A percentile compares a stretch with the other conserved stretches of the same genome.
phyloP scores from a whole-genome alignment of 2,113 vertebrate species.

The Camelus bactrianus region DNA sequence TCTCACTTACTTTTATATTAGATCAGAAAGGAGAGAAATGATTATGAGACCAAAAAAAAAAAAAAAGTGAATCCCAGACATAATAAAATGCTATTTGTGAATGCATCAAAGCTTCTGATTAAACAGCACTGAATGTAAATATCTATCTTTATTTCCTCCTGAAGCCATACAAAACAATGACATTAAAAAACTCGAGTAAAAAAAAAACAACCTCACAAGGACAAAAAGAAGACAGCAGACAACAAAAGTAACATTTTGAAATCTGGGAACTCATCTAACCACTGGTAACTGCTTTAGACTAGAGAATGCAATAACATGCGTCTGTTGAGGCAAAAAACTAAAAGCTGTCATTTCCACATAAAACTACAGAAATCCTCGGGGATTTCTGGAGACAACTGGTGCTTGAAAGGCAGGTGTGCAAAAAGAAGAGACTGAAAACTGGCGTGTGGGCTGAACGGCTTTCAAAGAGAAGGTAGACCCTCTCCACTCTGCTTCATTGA shows the following conservation, averaged over 20 bases:
- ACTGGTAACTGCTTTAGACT: not conserved
- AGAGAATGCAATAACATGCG: not conserved
- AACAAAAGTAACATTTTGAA: constrained; percentile 21
- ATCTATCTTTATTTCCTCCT: constrained; percentile 3
- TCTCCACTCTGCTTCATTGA: not conserved
- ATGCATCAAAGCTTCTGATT: constrained; percentile 17
- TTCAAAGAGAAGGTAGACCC: not conserved
- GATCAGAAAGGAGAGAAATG: constrained; percentile 29
- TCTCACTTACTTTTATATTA: constrained; percentile 43
- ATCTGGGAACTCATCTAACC: constrained; percentile 4
- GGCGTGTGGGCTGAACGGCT: not conserved
- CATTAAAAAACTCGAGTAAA: not conserved
- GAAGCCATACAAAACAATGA: constrained; percentile 41
- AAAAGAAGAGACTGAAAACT: not conserved
- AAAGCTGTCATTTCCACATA: not conserved
- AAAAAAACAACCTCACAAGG: not conserved
- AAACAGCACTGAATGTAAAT: constrained; percentile 56
- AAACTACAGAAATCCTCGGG: not conserved
- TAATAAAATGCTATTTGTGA: constrained; percentile 58
- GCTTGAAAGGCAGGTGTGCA: not conserved
- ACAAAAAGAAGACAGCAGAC: constrained; percentile 44
- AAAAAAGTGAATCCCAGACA: constrained; percentile 18
- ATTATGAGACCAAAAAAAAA: not conserved
- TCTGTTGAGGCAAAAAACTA: not conserved
- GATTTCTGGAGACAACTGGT: not conserved